Conservation (phyloP, 2,113 vertebrate genomes). For the Colaptes auratus region DNA sequence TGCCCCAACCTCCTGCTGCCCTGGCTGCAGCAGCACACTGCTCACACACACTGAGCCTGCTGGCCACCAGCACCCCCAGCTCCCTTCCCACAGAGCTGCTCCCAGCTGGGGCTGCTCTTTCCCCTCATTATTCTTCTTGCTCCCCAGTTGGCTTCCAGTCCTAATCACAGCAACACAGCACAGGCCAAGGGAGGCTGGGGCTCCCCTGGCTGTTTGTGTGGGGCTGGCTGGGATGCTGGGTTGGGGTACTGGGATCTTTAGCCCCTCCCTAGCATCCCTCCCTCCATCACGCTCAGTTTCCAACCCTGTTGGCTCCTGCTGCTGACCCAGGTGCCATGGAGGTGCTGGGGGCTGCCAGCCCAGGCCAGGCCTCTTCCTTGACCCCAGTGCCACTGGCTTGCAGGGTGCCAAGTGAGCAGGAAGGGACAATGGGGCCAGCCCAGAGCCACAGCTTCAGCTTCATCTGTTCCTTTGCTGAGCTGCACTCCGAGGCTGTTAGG, state of each 20-base stretch:
- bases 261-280: not conserved
- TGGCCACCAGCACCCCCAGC: too few relatives aligned
- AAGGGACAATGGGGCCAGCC: not conserved
- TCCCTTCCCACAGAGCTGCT: too few relatives aligned
- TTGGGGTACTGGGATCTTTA: not conserved
- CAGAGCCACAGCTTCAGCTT: not conserved
- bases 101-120: not conserved
- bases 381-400: not conserved
- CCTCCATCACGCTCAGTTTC: fast-evolving
- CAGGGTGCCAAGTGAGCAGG: fast-evolving
- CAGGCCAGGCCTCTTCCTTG: fast-evolving
- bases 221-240: not conserved
- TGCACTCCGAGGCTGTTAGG: not conserved
- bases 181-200: fast-evolving
- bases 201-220: fast-evolving
- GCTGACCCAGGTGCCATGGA: not conserved
- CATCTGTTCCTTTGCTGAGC: not conserved
- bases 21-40: too few relatives aligned
- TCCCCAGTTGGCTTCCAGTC: not conserved
- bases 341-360: not conserved
- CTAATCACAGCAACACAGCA: fast-evolving
- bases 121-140: not conserved
- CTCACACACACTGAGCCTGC: too few relatives aligned
- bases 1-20: too few relatives aligned
- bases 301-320: not conserved